Percentiles rank a stretch among this genome's conserved stretches.
Evolutionary conservation across 1,140 invertebrate genomes (phyloP).

Genomic region (Drosophila carrolli): DNA sequence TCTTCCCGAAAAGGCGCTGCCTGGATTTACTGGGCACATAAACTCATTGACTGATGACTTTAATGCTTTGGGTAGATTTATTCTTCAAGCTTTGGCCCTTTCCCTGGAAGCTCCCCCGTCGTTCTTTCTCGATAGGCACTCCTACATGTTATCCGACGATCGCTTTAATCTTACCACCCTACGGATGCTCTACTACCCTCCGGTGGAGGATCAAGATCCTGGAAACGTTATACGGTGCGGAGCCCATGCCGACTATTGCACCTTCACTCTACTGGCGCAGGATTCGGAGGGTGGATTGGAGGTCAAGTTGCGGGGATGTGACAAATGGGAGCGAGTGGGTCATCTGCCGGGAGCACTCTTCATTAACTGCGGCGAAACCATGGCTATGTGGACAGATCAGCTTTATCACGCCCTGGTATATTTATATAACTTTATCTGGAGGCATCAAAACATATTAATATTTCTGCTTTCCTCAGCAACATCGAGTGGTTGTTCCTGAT

Average conservation of each 20-base stretch:
- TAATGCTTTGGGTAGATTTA: constrained; percentile 87
- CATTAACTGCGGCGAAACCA: constrained; percentile 91
- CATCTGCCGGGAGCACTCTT: constrained; percentile 92
- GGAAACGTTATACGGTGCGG: constrained; percentile 88
- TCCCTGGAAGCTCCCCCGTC: constrained; percentile 77
- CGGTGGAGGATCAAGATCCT: constrained; percentile 86
- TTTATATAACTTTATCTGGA: too few species aligned
- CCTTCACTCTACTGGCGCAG: constrained; percentile 90
- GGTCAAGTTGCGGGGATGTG: constrained; percentile 87
- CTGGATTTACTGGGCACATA: constrained; percentile 87
- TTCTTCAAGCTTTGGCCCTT: constrained; percentile 87
- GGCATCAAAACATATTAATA: neutral
- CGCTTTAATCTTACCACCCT: constrained; percentile 88
- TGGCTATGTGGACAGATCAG: constrained; percentile 91
- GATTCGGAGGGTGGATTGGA: constrained; percentile 88
- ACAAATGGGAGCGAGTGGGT: constrained; percentile 90
- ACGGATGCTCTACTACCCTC: constrained; percentile 89
- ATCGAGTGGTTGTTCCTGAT: constrained; percentile 90
- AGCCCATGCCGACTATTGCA: constrained; percentile 90
- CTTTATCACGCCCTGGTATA: constrained; percentile 89
- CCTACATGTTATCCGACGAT: constrained; percentile 86
- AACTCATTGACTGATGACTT: constrained; percentile 88
- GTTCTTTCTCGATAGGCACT: constrained; percentile 87
- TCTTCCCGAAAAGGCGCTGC: constrained; percentile 88
- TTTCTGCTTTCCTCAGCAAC: constrained; percentile 85